phyloP scores from a whole-genome alignment of 2,888 invertebrate species.

The Coenonympha arcania region DNA sequence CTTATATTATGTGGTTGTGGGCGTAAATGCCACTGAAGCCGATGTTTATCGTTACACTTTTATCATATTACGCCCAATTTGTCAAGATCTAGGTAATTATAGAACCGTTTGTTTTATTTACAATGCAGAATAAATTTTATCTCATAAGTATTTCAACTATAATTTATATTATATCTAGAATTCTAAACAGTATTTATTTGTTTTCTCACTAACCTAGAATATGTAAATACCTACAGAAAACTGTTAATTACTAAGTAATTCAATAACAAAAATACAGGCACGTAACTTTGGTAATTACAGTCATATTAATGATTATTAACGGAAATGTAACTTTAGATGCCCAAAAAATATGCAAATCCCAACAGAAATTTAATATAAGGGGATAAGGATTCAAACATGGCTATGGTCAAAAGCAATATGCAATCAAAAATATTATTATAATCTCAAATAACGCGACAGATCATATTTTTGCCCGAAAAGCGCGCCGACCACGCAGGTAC shows the following conservation, averaged over 20 bases:
- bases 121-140: neutral
- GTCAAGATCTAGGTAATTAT: neutral
- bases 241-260: too few relatives aligned
- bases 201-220: too few relatives aligned
- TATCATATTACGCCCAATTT: constrained; percentile 3
- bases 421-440: constrained; percentile 62
- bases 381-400: constrained; percentile 32
- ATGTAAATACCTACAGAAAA: too few relatives aligned
- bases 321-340: constrained; percentile 27
- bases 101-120: neutral
- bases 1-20: constrained; percentile 30
- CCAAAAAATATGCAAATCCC: constrained; percentile 31
- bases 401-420: constrained; percentile 46
- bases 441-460: constrained; percentile 65
- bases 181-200: too few relatives aligned
- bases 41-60: constrained; percentile 32
- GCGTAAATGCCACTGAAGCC: constrained; percentile 42
- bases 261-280: too few relatives aligned
- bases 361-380: constrained; percentile 24
- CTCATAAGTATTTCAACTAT: too few relatives aligned
- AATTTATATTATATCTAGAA: too few relatives aligned
- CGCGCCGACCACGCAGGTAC: constrained; percentile 41
- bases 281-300: constrained; percentile 3
- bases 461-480: constrained; percentile 60
- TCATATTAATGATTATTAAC: constrained; percentile 14